Percentiles rank a stretch among this genome's conserved stretches.
Evolutionary conservation across 2,888 invertebrate species (phyloP).

Genomic region (Cacoxenus indagator): DNA sequence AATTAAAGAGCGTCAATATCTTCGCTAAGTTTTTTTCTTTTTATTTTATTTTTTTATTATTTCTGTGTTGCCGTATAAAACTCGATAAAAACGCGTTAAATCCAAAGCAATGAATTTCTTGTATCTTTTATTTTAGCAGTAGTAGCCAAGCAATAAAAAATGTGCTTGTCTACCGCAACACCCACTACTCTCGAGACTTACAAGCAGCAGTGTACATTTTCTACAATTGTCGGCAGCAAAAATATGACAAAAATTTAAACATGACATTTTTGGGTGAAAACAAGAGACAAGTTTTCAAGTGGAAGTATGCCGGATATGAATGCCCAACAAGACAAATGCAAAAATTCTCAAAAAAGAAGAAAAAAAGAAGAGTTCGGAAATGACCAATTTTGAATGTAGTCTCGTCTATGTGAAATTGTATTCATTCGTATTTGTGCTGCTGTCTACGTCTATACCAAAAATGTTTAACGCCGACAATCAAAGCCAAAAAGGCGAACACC

Average conservation of each 20-base stretch:
- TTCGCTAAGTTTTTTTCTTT: constrained; percentile 27
- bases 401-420: background rate
- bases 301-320: background rate
- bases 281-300: constrained; percentile 54
- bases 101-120: background rate
- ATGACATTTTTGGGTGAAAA: too few relatives aligned
- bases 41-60: background rate
- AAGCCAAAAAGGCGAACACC: background rate
- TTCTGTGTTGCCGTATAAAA: constrained; percentile 7
- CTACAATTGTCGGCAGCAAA: constrained; percentile 16
- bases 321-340: background rate
- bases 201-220: background rate
- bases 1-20: constrained; percentile 56
- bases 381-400: constrained; percentile 56
- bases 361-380: constrained; percentile 60
- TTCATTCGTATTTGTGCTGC: background rate
- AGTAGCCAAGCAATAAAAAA: background rate
- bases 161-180: background rate
- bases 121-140: background rate
- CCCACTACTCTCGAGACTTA: background rate
- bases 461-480: background rate
- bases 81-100: constrained; percentile 8
- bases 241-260: constrained; percentile 38
- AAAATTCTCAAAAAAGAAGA: constrained; percentile 2
- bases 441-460: background rate